phyloP scores from a whole-genome alignment of 2,888 invertebrate species.

The Lasioglossum zephyrum region DNA sequence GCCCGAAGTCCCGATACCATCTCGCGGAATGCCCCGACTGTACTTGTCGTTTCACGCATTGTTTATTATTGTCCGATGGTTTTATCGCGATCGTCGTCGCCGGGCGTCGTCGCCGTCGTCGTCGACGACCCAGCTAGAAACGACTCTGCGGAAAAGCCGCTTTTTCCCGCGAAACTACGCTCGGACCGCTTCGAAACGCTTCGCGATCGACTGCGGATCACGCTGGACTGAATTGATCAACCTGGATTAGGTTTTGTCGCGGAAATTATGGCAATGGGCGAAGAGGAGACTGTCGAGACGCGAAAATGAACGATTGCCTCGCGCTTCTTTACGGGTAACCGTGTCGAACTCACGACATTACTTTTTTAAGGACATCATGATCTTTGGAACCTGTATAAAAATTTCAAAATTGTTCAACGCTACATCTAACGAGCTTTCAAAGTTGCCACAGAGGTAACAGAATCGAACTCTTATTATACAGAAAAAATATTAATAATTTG shows the following conservation, averaged over 20 bases:
- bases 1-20: constrained; percentile 74
- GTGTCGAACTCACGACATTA: too few relatives aligned
- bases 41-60: constrained; percentile 84
- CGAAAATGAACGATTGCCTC: too few relatives aligned
- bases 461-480: too few relatives aligned
- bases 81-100: constrained; percentile 78
- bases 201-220: background rate
- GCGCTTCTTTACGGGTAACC: too few relatives aligned
- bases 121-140: background rate
- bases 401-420: background rate
- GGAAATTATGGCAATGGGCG: background rate
- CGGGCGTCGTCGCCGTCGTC: constrained; percentile 25
- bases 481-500: too few relatives aligned
- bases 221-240: background rate
- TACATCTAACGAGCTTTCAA: too few relatives aligned
- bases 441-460: too few relatives aligned
- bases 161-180: background rate
- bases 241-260: background rate
- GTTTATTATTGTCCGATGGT: constrained; percentile 82
- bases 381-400: background rate
- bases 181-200: background rate
- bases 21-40: constrained; percentile 79
- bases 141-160: background rate
- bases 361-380: background rate
- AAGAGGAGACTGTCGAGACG: too few relatives aligned